Percentiles rank a stretch among this genome's conserved stretches.
Conservation (phyloP, 2,113 vertebrate genomes). For the Diadophis punctatus region DNA sequence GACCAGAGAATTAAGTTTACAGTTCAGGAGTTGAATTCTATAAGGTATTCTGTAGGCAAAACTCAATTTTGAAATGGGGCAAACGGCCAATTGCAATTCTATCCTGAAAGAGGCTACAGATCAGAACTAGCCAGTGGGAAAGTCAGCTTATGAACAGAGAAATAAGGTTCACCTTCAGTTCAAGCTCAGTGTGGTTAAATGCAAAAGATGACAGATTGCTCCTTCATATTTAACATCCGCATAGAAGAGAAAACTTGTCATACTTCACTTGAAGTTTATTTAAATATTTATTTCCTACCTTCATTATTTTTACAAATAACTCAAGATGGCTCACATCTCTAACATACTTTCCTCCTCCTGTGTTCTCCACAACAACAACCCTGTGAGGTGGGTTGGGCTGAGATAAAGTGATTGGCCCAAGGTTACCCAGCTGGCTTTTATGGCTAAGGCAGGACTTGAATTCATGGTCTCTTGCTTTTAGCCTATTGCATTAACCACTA, state of each 20-base stretch:
- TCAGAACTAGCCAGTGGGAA: not conserved
- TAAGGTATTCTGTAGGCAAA: not conserved
- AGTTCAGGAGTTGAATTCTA: not conserved
- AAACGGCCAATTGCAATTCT: not conserved
- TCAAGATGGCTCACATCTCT: not conserved
- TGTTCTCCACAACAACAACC: not conserved
- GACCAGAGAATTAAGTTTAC: not conserved
- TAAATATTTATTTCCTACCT: not conserved
- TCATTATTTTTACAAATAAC: not conserved
- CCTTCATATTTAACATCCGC: not conserved
- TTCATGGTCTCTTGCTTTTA: not conserved
- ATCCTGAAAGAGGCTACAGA: not conserved
- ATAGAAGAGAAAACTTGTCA: not conserved
- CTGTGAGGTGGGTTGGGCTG: not conserved
- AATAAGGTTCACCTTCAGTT: not conserved
- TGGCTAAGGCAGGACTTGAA: not conserved
- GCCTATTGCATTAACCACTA: not conserved
- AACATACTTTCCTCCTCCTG: not conserved
- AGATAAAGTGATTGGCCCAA: not conserved
- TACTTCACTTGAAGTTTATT: not conserved
- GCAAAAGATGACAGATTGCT: not conserved
- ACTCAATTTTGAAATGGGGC: not conserved
- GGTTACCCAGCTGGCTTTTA: not conserved
- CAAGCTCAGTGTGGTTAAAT: not conserved
- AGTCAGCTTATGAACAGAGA: not conserved